A percentile compares a stretch with the other conserved stretches of the same genome.
These are phyloP conservation scores for Barnardius zonarius DNA, from an alignment of 2,113 vertebrate genomes.

Conservation along the genomic window DNA sequence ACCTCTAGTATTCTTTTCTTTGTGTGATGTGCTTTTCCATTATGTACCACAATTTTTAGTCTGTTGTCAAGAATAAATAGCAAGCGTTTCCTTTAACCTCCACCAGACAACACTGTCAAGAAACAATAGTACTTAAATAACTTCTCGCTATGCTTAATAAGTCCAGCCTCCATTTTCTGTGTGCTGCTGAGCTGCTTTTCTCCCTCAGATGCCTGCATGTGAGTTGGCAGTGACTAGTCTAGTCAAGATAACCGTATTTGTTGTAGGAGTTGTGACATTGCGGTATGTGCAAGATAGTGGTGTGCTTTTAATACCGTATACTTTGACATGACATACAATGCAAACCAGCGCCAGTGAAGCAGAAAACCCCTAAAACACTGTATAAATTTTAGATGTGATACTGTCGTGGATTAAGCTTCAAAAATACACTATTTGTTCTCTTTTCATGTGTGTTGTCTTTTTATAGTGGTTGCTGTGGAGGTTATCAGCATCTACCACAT, in stretches of 20 bases:
- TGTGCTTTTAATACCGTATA: neutral
- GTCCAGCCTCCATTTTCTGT: neutral
- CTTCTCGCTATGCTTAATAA: neutral
- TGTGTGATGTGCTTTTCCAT: neutral
- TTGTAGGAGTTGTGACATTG: neutral
- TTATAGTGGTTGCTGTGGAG: neutral
- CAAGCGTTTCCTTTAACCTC: neutral
- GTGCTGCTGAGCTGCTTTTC: neutral
- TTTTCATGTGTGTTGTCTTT: neutral
- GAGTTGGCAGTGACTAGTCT: neutral
- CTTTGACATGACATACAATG: neutral
- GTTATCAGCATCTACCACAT: neutral
- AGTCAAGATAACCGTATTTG: slow-evolving; percentile 6
- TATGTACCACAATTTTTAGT: neutral
- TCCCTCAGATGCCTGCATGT: neutral
- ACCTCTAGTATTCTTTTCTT: neutral
- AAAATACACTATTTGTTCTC: neutral
- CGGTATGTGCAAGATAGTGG: neutral
- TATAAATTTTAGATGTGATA: neutral
- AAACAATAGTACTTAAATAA: neutral
- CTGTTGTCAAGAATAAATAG: neutral
- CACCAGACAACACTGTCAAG: neutral
- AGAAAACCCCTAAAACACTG: neutral
- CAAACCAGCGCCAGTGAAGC: neutral
- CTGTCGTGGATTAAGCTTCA: neutral